A percentile compares a stretch with the other conserved stretches of the same genome.
Evolutionary conservation across 2,888 invertebrate species (phyloP).

Genomic region (Anthophora plumipes): DNA sequence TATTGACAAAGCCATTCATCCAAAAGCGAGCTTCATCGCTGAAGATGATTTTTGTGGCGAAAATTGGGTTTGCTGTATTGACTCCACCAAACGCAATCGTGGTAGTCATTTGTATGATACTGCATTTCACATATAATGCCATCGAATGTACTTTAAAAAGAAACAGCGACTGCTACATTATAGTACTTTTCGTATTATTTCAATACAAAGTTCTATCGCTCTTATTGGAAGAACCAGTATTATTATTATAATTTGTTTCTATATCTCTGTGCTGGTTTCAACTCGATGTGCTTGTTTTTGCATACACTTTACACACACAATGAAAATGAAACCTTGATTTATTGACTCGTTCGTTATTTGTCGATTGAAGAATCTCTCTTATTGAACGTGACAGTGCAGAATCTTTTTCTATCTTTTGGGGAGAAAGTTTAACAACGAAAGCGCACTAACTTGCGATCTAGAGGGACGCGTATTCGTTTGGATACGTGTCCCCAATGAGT

Average conservation of each 20-base stretch:
- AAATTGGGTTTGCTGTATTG: too few relatives aligned
- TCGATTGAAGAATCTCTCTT: slow-evolving; percentile 24
- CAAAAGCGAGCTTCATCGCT: too few relatives aligned
- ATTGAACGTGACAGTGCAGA: slow-evolving; percentile 64
- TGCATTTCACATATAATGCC: too few relatives aligned
- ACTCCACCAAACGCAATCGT: too few relatives aligned
- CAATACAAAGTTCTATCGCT: too few relatives aligned
- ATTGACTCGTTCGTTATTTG: not conserved
- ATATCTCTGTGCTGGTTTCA: slow-evolving; percentile 54
- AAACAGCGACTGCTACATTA: too few relatives aligned
- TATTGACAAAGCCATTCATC: too few relatives aligned
- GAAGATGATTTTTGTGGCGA: too few relatives aligned
- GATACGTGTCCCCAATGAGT: slow-evolving; percentile 61
- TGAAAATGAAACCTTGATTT: not conserved
- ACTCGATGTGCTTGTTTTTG: slow-evolving; percentile 62
- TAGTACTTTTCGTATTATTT: too few relatives aligned
- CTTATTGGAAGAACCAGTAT: too few relatives aligned
- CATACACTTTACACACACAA: slow-evolving; percentile 64
- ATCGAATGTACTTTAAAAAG: too few relatives aligned
- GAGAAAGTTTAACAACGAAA: slow-evolving; percentile 59
- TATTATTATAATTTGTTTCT: slow-evolving; percentile 16
- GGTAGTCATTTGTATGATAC: too few relatives aligned
- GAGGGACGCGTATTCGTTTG: slow-evolving; percentile 32
- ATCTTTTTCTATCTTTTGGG: slow-evolving; percentile 46
- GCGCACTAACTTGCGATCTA: slow-evolving; percentile 70